These are phyloP conservation scores for Eptesicus fuscus DNA, from an alignment of 2,113 vertebrate species.

Conservation along the genomic window DNA sequence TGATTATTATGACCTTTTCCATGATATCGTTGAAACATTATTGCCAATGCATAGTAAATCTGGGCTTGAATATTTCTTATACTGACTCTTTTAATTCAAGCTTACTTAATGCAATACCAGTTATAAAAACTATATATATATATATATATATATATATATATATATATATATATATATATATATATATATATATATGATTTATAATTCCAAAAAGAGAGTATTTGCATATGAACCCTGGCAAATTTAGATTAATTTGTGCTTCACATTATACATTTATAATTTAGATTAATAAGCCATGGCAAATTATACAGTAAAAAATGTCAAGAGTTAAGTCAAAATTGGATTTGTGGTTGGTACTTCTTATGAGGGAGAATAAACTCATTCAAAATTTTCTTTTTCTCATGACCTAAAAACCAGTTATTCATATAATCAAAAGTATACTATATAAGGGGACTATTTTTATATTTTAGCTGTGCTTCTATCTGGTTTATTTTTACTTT, in stretches of 20 bases:
- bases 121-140: not conserved
- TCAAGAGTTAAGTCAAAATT: not conserved
- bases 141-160: not conserved
- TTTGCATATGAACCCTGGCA: not conserved
- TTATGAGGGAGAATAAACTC: not conserved
- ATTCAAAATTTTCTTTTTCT: not conserved
- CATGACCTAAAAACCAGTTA: not conserved
- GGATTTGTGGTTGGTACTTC: not conserved
- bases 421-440: not conserved
- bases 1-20: not conserved
- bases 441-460: too few relatives aligned
- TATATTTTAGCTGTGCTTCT: not conserved
- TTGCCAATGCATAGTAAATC: not conserved
- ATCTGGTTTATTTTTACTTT: not conserved
- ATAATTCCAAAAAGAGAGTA: not conserved
- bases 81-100: not conserved
- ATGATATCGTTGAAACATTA: not conserved
- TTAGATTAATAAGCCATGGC: not conserved
- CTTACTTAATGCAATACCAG: not conserved
- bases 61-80: not conserved
- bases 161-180: not conserved
- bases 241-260: not conserved
- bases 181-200: not conserved
- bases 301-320: slow-evolving; percentile 12
- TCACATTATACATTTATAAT: not conserved